These are phyloP conservation scores for Leptopilina myrica DNA, from an alignment of 2,888 invertebrate species.

Conservation along the genomic window DNA sequence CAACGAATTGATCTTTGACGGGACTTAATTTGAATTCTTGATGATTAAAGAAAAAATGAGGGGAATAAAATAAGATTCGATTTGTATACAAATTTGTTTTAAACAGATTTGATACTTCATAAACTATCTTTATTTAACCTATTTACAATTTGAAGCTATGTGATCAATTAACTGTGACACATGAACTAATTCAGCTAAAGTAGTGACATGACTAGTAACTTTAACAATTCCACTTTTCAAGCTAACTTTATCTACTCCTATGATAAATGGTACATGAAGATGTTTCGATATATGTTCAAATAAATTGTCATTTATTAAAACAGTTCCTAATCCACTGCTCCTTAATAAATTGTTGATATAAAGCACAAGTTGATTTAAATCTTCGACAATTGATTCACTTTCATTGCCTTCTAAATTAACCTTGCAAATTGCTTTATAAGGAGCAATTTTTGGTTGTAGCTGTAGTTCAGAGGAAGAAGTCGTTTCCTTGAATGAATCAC, in stretches of 20 bases:
- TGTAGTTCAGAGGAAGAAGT: constrained; percentile 77
- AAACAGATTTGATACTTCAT: too few relatives aligned
- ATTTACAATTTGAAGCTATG: constrained; percentile 54
- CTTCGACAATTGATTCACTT: constrained; percentile 67
- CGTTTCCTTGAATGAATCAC: constrained; percentile 65
- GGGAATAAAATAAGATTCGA: too few relatives aligned
- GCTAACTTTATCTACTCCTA: constrained; percentile 83
- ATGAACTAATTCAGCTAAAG: constrained; percentile 71
- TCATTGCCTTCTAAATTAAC: constrained; percentile 75
- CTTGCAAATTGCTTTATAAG: constrained; percentile 86
- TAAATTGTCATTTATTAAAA: constrained; percentile 64
- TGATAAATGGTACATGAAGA: constrained; percentile 82
- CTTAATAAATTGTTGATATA: constrained; percentile 80
- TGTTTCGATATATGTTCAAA: constrained; percentile 65
- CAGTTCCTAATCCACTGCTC: constrained; percentile 68
- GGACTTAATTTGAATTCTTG: too few relatives aligned
- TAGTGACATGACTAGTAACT: constrained; percentile 78
- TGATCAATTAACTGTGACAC: constrained; percentile 68
- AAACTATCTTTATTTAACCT: constrained; percentile 22
- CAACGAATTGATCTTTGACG: too few relatives aligned
- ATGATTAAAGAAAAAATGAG: too few relatives aligned
- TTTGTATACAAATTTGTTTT: too few relatives aligned
- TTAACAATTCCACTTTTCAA: constrained; percentile 85
- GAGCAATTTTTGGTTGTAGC: constrained; percentile 85
- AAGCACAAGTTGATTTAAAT: constrained; percentile 79